These are phyloP conservation scores for Alcis repandata DNA, from an alignment of 2,888 invertebrate species.

Conservation along the genomic window DNA sequence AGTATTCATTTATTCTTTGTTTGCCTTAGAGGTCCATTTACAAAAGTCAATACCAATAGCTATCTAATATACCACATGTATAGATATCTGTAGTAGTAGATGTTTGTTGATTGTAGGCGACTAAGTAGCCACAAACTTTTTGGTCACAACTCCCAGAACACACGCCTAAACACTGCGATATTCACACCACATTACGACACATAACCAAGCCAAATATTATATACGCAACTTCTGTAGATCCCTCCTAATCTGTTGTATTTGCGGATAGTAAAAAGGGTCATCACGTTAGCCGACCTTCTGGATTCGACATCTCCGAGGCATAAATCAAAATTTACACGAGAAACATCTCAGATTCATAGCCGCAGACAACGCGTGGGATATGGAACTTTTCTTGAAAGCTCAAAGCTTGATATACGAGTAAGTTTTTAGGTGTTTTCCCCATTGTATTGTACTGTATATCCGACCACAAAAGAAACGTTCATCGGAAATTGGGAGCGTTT, in stretches of 20 bases:
- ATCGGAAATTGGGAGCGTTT: constrained; percentile 29
- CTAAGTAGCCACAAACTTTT: neutral
- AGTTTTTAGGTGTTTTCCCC: constrained; percentile 31
- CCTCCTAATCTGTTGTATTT: constrained; percentile 61
- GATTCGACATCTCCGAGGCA: constrained; percentile 63
- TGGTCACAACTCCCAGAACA: neutral
- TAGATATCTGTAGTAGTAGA: neutral
- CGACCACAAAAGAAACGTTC: constrained; percentile 16
- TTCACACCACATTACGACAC: neutral
- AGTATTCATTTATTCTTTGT: too few relatives aligned
- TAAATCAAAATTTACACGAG: constrained; percentile 77
- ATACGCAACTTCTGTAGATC: constrained; percentile 55
- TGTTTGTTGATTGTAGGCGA: neutral
- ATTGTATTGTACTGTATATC: constrained; percentile 28
- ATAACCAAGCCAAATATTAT: constrained; percentile 30
- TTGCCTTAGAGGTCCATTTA: neutral
- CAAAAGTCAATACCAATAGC: too few relatives aligned
- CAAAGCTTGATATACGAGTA: constrained; percentile 27
- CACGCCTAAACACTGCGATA: neutral
- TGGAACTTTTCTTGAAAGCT: constrained; percentile 45
- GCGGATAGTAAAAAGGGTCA: constrained; percentile 65
- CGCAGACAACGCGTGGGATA: constrained; percentile 48
- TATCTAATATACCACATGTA: neutral
- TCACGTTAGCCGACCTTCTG: constrained; percentile 57
- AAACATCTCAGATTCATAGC: constrained; percentile 70